Conservation (phyloP, 1,140 invertebrate genomes). For the Belonocnema kinseyi region DNA sequence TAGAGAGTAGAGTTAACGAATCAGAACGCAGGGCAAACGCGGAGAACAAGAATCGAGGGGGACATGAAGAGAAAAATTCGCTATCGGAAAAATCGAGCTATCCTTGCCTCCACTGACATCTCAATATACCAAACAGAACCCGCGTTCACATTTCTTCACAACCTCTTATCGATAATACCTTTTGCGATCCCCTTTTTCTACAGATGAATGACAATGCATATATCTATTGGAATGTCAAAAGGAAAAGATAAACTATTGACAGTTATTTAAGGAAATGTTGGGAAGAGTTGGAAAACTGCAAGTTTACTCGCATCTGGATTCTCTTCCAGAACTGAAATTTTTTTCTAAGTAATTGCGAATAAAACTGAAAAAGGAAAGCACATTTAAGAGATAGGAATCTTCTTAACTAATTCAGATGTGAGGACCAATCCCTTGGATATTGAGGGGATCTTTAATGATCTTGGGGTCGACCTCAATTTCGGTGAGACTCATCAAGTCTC, state of each 20-base stretch:
- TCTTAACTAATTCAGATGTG: no score
- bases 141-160: conserved; percentile 20
- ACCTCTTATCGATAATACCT: not conserved
- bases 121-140: conserved; percentile 38
- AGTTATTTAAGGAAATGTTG: conserved; percentile 2
- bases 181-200: conserved; percentile 24
- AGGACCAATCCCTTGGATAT: no score
- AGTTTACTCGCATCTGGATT: not conserved
- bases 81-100: conserved; percentile 73
- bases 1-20: conserved; percentile 47
- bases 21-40: conserved; percentile 44
- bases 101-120: conserved; percentile 52
- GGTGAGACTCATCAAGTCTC: conserved; percentile 1
- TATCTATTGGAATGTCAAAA: conserved; percentile 5
- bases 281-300: not conserved
- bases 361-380: not conserved
- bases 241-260: conserved; percentile 18
- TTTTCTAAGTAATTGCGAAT: not conserved
- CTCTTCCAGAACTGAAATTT: not conserved
- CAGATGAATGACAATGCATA: conserved; percentile 16
- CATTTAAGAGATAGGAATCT: no score
- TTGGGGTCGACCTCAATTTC: not conserved
- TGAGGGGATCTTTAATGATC: no score
- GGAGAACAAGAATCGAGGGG: conserved; percentile 50
- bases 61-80: conserved; percentile 66